Conservation (phyloP, 2,113 vertebrate species). For the Naja naja region DNA sequence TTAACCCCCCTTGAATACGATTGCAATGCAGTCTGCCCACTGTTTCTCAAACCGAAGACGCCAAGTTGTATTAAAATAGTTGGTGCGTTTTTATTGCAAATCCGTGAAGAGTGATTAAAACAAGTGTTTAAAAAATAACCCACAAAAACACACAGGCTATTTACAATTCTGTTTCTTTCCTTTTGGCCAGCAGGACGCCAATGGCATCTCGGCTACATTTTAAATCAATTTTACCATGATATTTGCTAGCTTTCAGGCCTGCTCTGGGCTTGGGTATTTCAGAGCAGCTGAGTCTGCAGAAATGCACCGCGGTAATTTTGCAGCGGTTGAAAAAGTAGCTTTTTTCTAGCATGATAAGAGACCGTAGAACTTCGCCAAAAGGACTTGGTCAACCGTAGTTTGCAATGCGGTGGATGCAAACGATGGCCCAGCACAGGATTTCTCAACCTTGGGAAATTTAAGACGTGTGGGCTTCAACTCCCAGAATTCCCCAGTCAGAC, state of each 20-base stretch:
- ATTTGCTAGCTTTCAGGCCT: neutral
- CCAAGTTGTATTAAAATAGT: slow-evolving; percentile 1
- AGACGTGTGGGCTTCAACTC: neutral
- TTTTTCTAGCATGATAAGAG: neutral
- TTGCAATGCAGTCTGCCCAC: neutral
- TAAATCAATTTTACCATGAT: neutral
- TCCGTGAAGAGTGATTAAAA: neutral
- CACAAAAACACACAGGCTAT: neutral
- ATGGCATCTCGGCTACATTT: neutral
- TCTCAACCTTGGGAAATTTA: neutral
- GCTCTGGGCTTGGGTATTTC: neutral
- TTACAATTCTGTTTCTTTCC: neutral
- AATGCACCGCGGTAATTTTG: too few relatives aligned
- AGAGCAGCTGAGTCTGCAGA: neutral
- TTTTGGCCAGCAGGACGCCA: accelerated
- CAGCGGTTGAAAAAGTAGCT: neutral
- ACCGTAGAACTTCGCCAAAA: neutral
- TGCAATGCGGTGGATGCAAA: neutral
- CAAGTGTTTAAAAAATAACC: neutral
- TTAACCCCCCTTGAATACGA: neutral
- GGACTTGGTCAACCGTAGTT: neutral
- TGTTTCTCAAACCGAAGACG: neutral
- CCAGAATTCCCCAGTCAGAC: neutral
- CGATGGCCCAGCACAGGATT: accelerated
- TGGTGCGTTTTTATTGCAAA: neutral